Evolutionary conservation across 2,797 vertebrate species (phyloP).

Genomic region (Atherinosoma microstoma): DNA sequence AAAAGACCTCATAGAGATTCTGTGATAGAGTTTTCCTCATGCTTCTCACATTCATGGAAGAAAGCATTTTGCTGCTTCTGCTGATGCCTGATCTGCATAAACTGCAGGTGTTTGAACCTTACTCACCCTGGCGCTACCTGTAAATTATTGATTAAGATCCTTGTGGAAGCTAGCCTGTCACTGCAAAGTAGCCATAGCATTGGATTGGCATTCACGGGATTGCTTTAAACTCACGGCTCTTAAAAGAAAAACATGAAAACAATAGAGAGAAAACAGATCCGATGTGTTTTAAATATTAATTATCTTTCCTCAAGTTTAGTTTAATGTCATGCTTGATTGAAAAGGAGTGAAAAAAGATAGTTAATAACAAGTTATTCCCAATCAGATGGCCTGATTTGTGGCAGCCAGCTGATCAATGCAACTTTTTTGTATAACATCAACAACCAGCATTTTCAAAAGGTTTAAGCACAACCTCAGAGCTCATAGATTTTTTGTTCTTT

Average conservation of each 20-base stretch:
- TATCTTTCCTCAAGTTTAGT: not conserved
- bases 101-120: slow-evolving; percentile 32
- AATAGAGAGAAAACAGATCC: not conserved
- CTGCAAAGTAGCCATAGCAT: slow-evolving; percentile 20
- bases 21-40: slow-evolving; percentile 20
- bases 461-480: no score
- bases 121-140: slow-evolving; percentile 27
- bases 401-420: no score
- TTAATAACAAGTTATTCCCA: no score
- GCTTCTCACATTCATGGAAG: not conserved
- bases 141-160: slow-evolving; percentile 67
- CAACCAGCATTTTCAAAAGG: no score
- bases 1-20: slow-evolving; percentile 28
- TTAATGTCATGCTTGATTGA: slow-evolving; percentile 1
- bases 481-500: not conserved
- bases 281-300: not conserved
- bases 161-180: slow-evolving; percentile 32
- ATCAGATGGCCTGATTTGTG: no score
- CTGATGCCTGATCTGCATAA: slow-evolving; percentile 41
- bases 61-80: slow-evolving; percentile 10
- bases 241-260: slow-evolving; percentile 19
- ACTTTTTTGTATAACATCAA: no score
- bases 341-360: not conserved
- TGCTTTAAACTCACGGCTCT: slow-evolving; percentile 10
- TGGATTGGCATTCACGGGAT: slow-evolving; percentile 35